Percentiles rank a stretch among this genome's conserved stretches.
Evolutionary conservation across 2,888 invertebrate genomes (phyloP).

Genomic region (Iphiclides podalirius): DNA sequence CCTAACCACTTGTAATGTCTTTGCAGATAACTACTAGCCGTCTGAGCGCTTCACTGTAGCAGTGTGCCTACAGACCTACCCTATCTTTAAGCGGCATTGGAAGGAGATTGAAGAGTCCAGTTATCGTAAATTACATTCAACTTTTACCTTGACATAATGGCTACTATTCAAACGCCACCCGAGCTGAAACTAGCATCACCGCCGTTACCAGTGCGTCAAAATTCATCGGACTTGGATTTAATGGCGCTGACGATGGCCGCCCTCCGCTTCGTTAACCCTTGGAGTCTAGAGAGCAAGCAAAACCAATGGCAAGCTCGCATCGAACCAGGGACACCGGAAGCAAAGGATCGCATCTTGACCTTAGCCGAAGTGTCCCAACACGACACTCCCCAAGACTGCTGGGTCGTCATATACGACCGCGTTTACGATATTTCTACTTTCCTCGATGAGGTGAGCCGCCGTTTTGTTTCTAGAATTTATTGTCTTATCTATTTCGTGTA

Average conservation of each 20-base stretch:
- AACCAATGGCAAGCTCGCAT: constrained; percentile 44
- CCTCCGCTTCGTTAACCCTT: constrained; percentile 66
- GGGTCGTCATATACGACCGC: constrained; percentile 92
- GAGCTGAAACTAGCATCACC: constrained; percentile 56
- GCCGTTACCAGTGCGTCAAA: constrained; percentile 52
- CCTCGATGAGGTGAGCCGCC: constrained; percentile 83
- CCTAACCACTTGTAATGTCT: constrained; percentile 8
- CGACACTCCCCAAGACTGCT: constrained; percentile 86
- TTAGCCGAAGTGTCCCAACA: constrained; percentile 89
- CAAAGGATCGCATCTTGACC: constrained; percentile 77
- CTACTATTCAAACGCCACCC: constrained; percentile 59
- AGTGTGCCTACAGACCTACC: constrained; percentile 24
- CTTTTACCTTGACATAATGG: constrained; percentile 41
- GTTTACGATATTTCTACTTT: constrained; percentile 91
- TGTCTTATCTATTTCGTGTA: no score
- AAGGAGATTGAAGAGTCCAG: constrained; percentile 23
- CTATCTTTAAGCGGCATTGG: neutral
- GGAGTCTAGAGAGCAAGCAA: constrained; percentile 54
- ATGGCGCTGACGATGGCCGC: constrained; percentile 74
- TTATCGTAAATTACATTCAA: constrained; percentile 4
- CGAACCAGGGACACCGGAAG: constrained; percentile 54
- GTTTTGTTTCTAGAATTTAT: constrained; percentile 27
- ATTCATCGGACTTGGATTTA: constrained; percentile 57
- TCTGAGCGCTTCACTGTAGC: constrained; percentile 43
- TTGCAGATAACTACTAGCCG: constrained; percentile 14